Conservation (phyloP, 2,888 invertebrate genomes). For the Smittia aterrima region DNA sequence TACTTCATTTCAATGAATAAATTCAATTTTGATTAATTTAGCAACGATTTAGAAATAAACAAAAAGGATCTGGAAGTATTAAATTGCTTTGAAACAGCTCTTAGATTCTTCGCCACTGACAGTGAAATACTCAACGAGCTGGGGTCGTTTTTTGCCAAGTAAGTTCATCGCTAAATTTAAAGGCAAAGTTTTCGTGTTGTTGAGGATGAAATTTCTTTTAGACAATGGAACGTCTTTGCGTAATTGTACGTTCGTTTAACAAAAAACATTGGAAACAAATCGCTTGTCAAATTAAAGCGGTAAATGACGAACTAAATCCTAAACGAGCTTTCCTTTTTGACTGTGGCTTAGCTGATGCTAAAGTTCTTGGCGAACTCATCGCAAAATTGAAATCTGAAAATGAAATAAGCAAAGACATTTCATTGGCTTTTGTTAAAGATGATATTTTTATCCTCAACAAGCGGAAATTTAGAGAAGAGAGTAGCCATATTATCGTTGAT, state of each 20-base stretch:
- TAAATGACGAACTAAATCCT: background rate
- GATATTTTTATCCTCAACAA: slow-evolving; percentile 35
- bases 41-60: too few species aligned
- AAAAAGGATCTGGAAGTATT: background rate
- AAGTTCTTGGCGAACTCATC: background rate
- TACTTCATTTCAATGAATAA: background rate
- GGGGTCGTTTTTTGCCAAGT: slow-evolving; percentile 17
- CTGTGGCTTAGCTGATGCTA: background rate
- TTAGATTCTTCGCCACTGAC: background rate
- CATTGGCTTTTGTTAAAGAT: background rate
- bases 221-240: background rate
- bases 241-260: background rate
- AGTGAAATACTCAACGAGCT: slow-evolving; percentile 12
- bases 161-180: background rate
- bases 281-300: background rate
- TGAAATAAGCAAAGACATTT: background rate
- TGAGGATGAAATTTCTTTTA: slow-evolving; percentile 20
- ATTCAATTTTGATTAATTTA: too few species aligned
- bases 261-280: slow-evolving; percentile 20
- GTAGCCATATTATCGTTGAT: background rate
- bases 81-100: background rate
- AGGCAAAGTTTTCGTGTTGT: background rate
- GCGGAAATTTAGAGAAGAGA: background rate
- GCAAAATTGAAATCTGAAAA: background rate
- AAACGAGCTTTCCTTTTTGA: slow-evolving; percentile 29